phyloP scores from a whole-genome alignment of 2,113 vertebrate genomes.

The Macquaria ambigua region DNA sequence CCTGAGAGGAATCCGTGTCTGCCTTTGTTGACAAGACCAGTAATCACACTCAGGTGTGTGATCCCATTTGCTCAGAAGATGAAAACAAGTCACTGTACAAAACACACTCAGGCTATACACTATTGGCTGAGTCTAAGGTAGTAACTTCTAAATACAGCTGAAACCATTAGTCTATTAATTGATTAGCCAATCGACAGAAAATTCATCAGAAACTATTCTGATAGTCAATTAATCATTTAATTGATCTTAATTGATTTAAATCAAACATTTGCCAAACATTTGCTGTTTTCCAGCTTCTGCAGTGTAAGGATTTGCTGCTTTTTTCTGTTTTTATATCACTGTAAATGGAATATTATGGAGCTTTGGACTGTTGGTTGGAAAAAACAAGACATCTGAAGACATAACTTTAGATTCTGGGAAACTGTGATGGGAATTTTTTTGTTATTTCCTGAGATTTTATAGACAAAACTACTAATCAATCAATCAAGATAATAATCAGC shows the following conservation, averaged over 20 bases:
- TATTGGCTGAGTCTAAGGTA: not conserved
- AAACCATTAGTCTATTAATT: not conserved
- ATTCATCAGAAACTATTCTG: not conserved
- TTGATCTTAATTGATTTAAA: too few relatives aligned
- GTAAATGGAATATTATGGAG: not conserved
- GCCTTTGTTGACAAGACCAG: constrained; percentile 14
- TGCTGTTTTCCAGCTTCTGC: not conserved
- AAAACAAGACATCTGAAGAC: constrained; percentile 1
- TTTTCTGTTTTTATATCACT: not conserved
- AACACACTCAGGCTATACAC: not conserved
- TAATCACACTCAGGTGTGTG: not conserved
- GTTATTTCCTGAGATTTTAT: not conserved
- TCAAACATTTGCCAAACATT: not conserved
- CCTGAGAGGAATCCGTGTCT: constrained; percentile 1
- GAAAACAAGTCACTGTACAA: not conserved
- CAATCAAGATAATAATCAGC: not conserved
- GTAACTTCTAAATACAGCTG: not conserved
- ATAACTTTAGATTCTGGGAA: not conserved
- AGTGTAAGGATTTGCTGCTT: not conserved
- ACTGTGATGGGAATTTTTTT: not conserved
- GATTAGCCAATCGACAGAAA: not conserved
- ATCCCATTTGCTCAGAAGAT: not conserved
- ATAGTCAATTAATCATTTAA: not conserved
- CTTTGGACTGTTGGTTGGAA: not conserved
- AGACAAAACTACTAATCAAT: not conserved